phyloP scores from a whole-genome alignment of 2,888 invertebrate genomes.

The Sinopyrophorus schimmeli region DNA sequence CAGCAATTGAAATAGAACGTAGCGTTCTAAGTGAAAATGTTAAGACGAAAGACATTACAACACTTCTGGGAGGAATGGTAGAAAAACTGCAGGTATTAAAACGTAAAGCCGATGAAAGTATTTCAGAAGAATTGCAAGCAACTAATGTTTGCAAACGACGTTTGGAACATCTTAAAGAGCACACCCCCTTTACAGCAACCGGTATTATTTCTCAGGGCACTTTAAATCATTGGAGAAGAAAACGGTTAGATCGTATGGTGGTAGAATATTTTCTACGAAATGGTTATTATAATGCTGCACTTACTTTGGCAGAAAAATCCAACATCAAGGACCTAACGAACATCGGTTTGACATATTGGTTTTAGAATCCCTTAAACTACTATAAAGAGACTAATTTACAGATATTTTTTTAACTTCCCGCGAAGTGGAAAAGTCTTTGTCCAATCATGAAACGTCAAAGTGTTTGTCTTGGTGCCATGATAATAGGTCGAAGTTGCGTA shows the following conservation, averaged over 20 bases:
- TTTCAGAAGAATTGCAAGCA: slow-evolving; percentile 88
- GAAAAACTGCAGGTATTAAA: slow-evolving; percentile 89
- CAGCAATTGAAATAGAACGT: slow-evolving; percentile 78
- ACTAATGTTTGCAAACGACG: slow-evolving; percentile 90
- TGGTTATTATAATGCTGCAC: slow-evolving; percentile 95
- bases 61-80: slow-evolving; percentile 82
- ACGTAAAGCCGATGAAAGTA: slow-evolving; percentile 92
- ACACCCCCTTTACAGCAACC: slow-evolving; percentile 57
- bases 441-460: slow-evolving; percentile 79
- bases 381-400: too few relatives aligned
- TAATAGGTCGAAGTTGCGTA: slow-evolving; percentile 91
- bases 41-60: slow-evolving; percentile 73
- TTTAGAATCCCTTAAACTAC: too few relatives aligned
- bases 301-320: slow-evolving; percentile 80
- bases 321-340: slow-evolving; percentile 87
- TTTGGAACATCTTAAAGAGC: slow-evolving; percentile 88
- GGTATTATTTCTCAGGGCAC: slow-evolving; percentile 58
- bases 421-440: slow-evolving; percentile 85
- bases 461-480: slow-evolving; percentile 96
- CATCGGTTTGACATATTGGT: slow-evolving; percentile 79
- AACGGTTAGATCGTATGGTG: slow-evolving; percentile 91
- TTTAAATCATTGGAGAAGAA: slow-evolving; percentile 79
- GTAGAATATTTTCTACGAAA: slow-evolving; percentile 94
- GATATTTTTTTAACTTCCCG: slow-evolving; percentile 83
- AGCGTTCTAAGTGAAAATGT: slow-evolving; percentile 64